phyloP scores from a whole-genome alignment of 2,888 invertebrate genomes.

The Toxonevra muliebris region DNA sequence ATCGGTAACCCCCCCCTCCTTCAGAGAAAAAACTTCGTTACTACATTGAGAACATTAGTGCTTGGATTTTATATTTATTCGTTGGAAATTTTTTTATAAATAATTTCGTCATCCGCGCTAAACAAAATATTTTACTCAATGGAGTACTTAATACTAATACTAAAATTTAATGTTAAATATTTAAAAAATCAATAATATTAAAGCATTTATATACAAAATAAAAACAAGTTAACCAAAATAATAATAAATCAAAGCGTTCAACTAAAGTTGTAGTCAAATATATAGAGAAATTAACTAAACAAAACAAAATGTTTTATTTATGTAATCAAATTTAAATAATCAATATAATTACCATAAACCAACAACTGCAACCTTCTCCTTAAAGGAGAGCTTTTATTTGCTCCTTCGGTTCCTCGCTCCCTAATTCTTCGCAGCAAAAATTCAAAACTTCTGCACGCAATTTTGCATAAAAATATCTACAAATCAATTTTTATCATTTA shows the following conservation, averaged over 20 bases:
- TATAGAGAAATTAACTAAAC: background rate
- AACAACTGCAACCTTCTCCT: background rate
- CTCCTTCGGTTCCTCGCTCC: no score
- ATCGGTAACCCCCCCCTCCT: constrained; percentile 57
- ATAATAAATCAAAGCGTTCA: background rate
- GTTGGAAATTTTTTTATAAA: no score
- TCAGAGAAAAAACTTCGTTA: constrained; percentile 17
- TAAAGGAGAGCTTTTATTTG: no score
- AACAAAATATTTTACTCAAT: constrained; percentile 41
- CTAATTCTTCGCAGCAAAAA: no score
- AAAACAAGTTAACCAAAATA: constrained; percentile 8
- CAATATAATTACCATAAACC: background rate
- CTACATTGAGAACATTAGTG: background rate
- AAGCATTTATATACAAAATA: constrained; percentile 2
- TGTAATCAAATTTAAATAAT: background rate
- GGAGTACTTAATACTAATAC: constrained; percentile 61
- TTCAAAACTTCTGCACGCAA: no score
- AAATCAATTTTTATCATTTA: no score
- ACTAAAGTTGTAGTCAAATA: background rate
- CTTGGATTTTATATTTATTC: no score
- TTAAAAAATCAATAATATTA: constrained; percentile 60
- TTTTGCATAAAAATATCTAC: no score
- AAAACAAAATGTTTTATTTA: background rate
- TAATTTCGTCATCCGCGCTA: background rate
- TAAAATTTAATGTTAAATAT: constrained; percentile 62